A percentile compares a stretch with the other conserved stretches of the same genome.
These are phyloP conservation scores for Diprion similis DNA, from an alignment of 1,140 invertebrate genomes.

Conservation along the genomic window DNA sequence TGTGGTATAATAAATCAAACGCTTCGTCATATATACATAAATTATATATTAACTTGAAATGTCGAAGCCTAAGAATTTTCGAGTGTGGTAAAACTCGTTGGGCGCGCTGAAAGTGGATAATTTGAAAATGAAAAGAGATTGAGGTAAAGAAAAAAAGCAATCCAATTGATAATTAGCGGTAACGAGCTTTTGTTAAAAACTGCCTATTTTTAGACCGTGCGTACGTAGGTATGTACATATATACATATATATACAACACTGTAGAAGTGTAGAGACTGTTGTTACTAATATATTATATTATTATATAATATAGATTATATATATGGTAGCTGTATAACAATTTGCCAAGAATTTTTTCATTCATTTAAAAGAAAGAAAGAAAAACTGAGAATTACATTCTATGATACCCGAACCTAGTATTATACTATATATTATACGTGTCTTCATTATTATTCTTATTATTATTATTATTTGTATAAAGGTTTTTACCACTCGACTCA, in stretches of 20 bases:
- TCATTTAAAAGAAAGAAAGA: slow-evolving; percentile 8
- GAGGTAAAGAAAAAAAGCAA: slow-evolving; percentile 17
- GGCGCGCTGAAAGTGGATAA: neutral
- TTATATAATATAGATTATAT: slow-evolving; percentile 5
- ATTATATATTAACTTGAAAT: too few species aligned
- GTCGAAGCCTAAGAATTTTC: too few species aligned
- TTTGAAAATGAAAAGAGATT: slow-evolving; percentile 3
- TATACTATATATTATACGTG: neutral
- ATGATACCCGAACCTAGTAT: neutral
- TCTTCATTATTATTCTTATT: too few species aligned
- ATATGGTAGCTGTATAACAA: neutral
- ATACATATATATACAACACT: neutral
- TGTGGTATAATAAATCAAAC: too few species aligned
- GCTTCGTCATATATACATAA: too few species aligned
- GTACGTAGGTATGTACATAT: too few species aligned
- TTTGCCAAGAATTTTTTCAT: slow-evolving; percentile 14
- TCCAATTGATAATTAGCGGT: slow-evolving; percentile 37
- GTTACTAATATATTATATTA: neutral
- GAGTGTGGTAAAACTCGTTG: too few species aligned
- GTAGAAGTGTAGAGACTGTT: slow-evolving; percentile 16
- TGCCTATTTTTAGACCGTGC: neutral
- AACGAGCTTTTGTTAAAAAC: slow-evolving; percentile 3
- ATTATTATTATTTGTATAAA: too few species aligned
- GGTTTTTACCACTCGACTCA: neutral
- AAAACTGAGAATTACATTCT: neutral